Conservation (phyloP, 2,888 invertebrate species). For the Caenorhabditis sp. region DNA sequence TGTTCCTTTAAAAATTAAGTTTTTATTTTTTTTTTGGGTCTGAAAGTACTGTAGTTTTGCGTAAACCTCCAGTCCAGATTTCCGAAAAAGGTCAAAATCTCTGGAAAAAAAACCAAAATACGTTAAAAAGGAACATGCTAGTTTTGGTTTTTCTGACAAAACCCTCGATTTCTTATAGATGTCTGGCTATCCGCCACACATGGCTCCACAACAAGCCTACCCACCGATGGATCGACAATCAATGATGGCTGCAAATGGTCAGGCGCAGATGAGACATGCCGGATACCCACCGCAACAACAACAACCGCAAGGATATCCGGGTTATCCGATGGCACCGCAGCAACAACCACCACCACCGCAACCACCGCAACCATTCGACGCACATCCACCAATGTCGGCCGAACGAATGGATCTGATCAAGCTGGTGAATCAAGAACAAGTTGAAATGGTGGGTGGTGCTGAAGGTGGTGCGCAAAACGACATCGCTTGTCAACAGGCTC, state of each 20-base stretch:
- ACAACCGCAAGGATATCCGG: slow-evolving; percentile 3
- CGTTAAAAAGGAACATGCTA: too few relatives aligned
- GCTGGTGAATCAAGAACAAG: slow-evolving; percentile 6
- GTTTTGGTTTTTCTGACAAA: not conserved
- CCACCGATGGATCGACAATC: not conserved
- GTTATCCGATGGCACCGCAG: not conserved
- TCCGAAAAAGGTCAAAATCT: too few relatives aligned
- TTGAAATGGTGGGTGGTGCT: not conserved
- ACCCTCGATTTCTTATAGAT: slow-evolving; percentile 9
- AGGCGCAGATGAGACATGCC: not conserved
- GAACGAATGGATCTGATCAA: not conserved
- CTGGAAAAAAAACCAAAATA: too few relatives aligned
- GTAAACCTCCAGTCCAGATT: too few relatives aligned
- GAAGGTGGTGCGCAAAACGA: not conserved
- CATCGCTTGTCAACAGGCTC: not conserved
- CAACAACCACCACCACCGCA: not conserved
- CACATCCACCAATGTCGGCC: not conserved
- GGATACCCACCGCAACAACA: slow-evolving; percentile 1
- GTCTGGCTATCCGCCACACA: slow-evolving; percentile 15
- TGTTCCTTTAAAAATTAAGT: slow-evolving; percentile 12
- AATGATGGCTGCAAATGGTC: not conserved
- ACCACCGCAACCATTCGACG: not conserved
- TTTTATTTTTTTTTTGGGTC: slow-evolving; percentile 2
- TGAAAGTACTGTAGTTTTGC: too few relatives aligned
- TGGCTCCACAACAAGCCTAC: slow-evolving; percentile 6